Evolutionary conservation across 2,113 vertebrate species (phyloP), one percentile per base, ranked within the genome.

Genomic region (Vidua chalybeata): DNA sequence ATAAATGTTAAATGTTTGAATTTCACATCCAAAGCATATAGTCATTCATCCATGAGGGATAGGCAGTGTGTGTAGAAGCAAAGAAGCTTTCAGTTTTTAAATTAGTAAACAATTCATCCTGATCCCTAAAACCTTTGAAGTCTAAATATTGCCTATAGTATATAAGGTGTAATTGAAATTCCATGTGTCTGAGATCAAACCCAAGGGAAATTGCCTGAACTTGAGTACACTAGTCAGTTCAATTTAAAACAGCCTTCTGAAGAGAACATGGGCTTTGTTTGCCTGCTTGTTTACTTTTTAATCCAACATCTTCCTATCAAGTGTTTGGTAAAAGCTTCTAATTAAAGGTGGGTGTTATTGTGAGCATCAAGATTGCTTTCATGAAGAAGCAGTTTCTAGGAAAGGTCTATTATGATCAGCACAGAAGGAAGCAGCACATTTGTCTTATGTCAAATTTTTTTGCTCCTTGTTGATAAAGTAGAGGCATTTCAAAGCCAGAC

Each of bases 111-210:
- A 86, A 66, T 63, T 91, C 37, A 54, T 72, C 46, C 24, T 83
- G 68, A 81, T 87, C 43, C 39, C 56, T 92, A 81, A 94, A 95
- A 88, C 13, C 39, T 76, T 87, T 96, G 31, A 93, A 95, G 83
- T 74, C 80, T 92, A 56, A 94, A 72, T 67, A 63, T 80, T 94
- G 87, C 75, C 76, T 78, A 64, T 33, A 64, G 89, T 89, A 72
- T 87, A 84, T 28, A 90, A 91, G 69, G 35, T 84, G 41, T 88
- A 97, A 89, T 64, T 79, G 74, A 96, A 95, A 85, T 46, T 75
- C 54, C 1, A 0, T 75, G 95, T 86, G 27, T 55, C 68, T 82
- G 76, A 68, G 68, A 61, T 71, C 35, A 92, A 87, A 52, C 86
- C 66, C 82, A n/a, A 49, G 62, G 84, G 78, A 95, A 96, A 93